A percentile compares a stretch with the other conserved stretches of the same genome.
phyloP scores from a whole-genome alignment of 2,888 invertebrate species.

The Leucoptera coffeella region DNA sequence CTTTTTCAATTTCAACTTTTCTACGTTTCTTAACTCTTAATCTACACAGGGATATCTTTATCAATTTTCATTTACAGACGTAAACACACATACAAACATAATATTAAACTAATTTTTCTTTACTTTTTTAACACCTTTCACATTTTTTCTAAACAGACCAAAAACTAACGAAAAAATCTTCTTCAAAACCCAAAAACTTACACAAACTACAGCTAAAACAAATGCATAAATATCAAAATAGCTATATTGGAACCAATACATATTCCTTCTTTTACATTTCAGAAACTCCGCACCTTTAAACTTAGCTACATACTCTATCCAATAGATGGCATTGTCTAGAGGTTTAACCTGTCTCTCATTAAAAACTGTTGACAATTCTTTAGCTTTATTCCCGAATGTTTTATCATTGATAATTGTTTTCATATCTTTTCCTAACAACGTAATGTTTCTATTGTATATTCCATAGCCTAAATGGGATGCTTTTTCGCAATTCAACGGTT shows the following conservation, averaged over 20 bases:
- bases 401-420: slow-evolving; percentile 15
- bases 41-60: too few relatives aligned
- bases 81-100: too few relatives aligned
- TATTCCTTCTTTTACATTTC: slow-evolving; percentile 17
- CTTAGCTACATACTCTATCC: slow-evolving; percentile 30
- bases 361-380: slow-evolving; percentile 18
- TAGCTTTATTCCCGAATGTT: slow-evolving; percentile 15
- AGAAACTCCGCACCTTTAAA: slow-evolving; percentile 25
- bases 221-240: slow-evolving; percentile 17
- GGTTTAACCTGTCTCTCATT: slow-evolving; percentile 20
- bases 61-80: too few relatives aligned
- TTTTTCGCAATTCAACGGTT: slow-evolving; percentile 19
- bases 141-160: too few relatives aligned
- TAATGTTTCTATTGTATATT: slow-evolving; percentile 17
- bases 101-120: too few relatives aligned
- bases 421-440: slow-evolving; percentile 14
- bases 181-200: too few relatives aligned
- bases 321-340: slow-evolving; percentile 24
- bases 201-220: not conserved
- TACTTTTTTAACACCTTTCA: too few relatives aligned
- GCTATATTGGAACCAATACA: slow-evolving; percentile 24
- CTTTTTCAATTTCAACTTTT: too few relatives aligned
- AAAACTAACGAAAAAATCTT: too few relatives aligned
- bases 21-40: too few relatives aligned
- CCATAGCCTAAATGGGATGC: slow-evolving; percentile 15